Evolutionary conservation across 2,888 invertebrate genomes (phyloP), one percentile per base, ranked within the genome.

Genomic region (Cryptosula pallasiana): DNA sequence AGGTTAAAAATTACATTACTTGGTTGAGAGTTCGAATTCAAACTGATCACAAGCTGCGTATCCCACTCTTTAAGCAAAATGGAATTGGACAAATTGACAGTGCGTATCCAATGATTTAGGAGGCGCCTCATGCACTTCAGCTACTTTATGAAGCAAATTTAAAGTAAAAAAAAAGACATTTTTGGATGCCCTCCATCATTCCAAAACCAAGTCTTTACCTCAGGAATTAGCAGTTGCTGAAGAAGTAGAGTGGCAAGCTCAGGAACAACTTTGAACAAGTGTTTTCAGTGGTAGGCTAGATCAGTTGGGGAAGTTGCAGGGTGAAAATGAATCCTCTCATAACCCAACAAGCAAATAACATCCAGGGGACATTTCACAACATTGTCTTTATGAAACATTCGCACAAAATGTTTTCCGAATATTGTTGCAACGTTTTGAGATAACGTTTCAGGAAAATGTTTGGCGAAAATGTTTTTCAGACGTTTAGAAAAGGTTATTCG

Each of bases 21-120:
- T 75, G 77, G 2, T 5, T 57, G 13, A 32, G 1, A 0, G 73
- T 78, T 23, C 72, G 57, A n/a, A 73, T 76, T 1, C 70, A 76
- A 70, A 73, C 75, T 25, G 78, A 78, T 69, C 78, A 78, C 69
- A 76, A 75, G 54, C 78, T 76, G 5, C 69, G 78, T 2, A 73
- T 71, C 13, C 34, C 58, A 23, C 73, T 58, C n/a, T n/a, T 74
- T 20, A 35, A 55, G 27, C 9, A 71, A 71, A 74, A 75, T 32
- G 71, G 73, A 32, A 1, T 69, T 76, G 0, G 74, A 77, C 20
- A 20, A 73, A 23, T 71, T 76, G 72, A 57, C 76, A 1, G 69
- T 74, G 5, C 69, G 72, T 23, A 20, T 76, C 16, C 73, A 75
- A 32, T 72, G 72, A 9, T 76, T 75, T 36, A 73, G 74, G 27